Evolutionary conservation across 1,140 invertebrate genomes (phyloP).

Genomic region (Drosophila auraria): DNA sequence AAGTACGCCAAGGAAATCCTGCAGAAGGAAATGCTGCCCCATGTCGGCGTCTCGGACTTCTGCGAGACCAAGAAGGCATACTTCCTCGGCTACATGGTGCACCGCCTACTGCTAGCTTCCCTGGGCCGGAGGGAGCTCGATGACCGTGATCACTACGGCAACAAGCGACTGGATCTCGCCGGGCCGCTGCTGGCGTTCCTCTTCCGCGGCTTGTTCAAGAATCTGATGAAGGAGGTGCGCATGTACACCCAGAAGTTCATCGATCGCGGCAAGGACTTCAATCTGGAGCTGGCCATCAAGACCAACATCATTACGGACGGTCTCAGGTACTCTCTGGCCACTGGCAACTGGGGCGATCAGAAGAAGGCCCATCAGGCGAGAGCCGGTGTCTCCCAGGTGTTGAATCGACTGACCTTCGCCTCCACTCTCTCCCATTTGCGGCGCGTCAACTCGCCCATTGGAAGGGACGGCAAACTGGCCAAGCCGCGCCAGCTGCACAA

Average conservation of each 20-base stretch:
- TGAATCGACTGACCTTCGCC: conserved; percentile 98
- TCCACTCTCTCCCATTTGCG: conserved; percentile 99
- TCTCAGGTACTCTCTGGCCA: conserved; percentile 98
- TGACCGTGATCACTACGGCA: conserved; percentile 99
- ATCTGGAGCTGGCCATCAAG: conserved; percentile 98
- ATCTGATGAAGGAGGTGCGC: conserved; percentile 97
- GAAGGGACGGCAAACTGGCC: conserved; percentile 98
- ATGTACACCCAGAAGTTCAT: conserved; percentile 99
- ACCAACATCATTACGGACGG: conserved; percentile 99
- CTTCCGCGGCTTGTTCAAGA: conserved; percentile 97
- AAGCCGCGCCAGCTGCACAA: conserved; percentile 99
- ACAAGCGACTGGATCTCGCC: conserved; percentile 98
- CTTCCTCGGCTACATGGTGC: conserved; percentile 99
- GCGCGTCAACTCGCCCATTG: conserved; percentile 99
- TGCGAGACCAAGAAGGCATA: conserved; percentile 99
- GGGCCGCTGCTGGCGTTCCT: conserved; percentile 98
- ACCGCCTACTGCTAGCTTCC: conserved; percentile 96
- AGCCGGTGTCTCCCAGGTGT: conserved; percentile 96
- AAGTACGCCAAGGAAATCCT: conserved; percentile 99
- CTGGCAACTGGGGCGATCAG: conserved; percentile 99
- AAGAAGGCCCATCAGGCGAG: conserved; percentile 99
- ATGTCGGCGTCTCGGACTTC: conserved; percentile 99
- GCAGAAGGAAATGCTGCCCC: conserved; percentile 99
- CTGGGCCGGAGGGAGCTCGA: conserved; percentile 98
- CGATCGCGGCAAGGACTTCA: conserved; percentile 99